Conservation (phyloP, 2,797 vertebrate species). For the Coranthus polyacanthus region DNA sequence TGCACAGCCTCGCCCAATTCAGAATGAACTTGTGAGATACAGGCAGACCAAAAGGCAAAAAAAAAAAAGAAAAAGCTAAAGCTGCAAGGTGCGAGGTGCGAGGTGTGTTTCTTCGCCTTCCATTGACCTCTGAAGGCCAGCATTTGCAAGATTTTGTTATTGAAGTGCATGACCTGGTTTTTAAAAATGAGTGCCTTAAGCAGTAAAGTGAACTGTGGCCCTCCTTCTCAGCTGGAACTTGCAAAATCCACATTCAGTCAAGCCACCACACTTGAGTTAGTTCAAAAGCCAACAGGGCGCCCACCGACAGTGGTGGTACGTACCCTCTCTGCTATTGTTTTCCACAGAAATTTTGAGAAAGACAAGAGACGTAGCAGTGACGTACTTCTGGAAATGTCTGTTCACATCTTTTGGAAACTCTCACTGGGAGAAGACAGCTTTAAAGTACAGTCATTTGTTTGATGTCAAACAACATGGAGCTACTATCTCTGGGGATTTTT, state of each 20-base stretch:
- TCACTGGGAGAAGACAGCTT: slow-evolving; percentile 33
- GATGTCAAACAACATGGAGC: slow-evolving; percentile 42
- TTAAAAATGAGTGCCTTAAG: not conserved
- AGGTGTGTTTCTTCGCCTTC: slow-evolving; percentile 10
- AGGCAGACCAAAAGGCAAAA: slow-evolving; percentile 17
- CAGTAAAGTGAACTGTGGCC: slow-evolving; percentile 14
- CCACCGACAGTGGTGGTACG: slow-evolving; percentile 36
- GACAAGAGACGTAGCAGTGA: slow-evolving; percentile 19
- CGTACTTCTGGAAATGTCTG: slow-evolving; percentile 16
- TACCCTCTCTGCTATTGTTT: slow-evolving; percentile 42
- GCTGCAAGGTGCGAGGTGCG: slow-evolving; percentile 8
- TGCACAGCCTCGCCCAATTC: slow-evolving; percentile 56
- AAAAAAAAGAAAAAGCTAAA: not conserved
- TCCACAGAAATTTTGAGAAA: slow-evolving; percentile 32
- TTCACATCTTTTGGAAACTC: slow-evolving; percentile 37
- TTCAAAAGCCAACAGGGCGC: slow-evolving; percentile 31
- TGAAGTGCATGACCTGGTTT: not conserved
- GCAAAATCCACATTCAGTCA: not conserved
- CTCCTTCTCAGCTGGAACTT: not conserved
- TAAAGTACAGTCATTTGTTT: slow-evolving; percentile 43
- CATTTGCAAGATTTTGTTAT: not conserved
- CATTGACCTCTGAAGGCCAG: slow-evolving; percentile 33
- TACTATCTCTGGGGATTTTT: slow-evolving; percentile 16
- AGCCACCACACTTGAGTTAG: slow-evolving; percentile 3
- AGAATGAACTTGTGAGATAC: slow-evolving; percentile 25